Percentiles rank a stretch among this genome's conserved stretches.
Conservation (phyloP, 2,888 invertebrate species). For the Oxystoma pomonae region DNA sequence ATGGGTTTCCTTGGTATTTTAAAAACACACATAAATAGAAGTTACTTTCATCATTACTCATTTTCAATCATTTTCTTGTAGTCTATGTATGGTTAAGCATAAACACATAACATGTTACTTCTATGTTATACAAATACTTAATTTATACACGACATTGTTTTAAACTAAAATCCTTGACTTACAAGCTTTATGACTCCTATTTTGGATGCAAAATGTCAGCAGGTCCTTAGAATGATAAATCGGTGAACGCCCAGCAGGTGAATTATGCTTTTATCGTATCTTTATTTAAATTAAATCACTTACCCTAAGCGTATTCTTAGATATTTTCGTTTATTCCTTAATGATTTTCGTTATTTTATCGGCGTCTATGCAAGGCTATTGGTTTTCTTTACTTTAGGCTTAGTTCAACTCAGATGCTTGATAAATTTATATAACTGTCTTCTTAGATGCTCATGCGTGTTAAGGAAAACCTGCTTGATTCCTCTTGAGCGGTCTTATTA, state of each 20-base stretch:
- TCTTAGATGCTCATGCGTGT: not conserved
- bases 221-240: not conserved
- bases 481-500: slow-evolving; percentile 38
- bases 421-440: not conserved
- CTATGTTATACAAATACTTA: too few relatives aligned
- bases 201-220: not conserved
- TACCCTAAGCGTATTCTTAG: not conserved
- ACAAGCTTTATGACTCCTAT: not conserved
- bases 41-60: too few relatives aligned
- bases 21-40: too few relatives aligned
- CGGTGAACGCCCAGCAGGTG: not conserved
- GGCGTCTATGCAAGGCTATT: not conserved
- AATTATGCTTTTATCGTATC: not conserved
- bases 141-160: not conserved
- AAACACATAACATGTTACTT: too few relatives aligned
- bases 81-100: too few relatives aligned
- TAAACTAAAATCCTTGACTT: not conserved
- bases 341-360: not conserved
- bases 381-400: not conserved
- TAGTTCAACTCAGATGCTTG: not conserved
- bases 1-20: too few relatives aligned
- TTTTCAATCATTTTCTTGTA: not conserved
- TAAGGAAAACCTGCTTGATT: slow-evolving; percentile 6
- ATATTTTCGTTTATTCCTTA: not conserved
- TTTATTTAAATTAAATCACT: not conserved